Conservation (phyloP, 2,113 vertebrate species). For the Gopherus evgoodei region DNA sequence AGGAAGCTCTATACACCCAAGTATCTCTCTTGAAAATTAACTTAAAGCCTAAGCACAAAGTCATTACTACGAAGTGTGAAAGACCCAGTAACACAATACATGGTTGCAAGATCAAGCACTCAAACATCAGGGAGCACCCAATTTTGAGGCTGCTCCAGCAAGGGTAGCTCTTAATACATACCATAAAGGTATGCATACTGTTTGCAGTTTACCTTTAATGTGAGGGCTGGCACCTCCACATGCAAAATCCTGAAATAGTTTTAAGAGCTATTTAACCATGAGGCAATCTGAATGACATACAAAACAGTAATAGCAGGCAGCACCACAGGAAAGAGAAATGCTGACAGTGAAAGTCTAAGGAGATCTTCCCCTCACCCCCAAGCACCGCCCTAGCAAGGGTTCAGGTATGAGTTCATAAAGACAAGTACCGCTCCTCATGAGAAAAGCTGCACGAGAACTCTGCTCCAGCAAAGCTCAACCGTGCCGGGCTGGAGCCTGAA, state of each 20-base stretch:
- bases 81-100: rapidly evolving
- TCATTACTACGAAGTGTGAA: not conserved
- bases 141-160: not conserved
- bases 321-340: no score
- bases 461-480: not conserved
- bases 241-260: not conserved
- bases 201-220: rapidly evolving
- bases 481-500: rapidly evolving
- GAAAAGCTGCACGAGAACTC: rapidly evolving
- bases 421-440: not conserved
- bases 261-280: no score
- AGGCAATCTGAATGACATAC: no score
- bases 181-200: not conserved
- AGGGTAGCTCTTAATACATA: not conserved
- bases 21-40: not conserved
- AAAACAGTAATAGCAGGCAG: no score
- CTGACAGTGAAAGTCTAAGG: no score
- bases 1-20: not conserved
- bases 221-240: rapidly evolving
- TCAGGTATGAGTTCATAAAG: not conserved
- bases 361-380: no score
- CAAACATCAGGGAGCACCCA: not conserved
- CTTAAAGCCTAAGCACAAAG: not conserved
- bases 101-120: not conserved
- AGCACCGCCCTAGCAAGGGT: not conserved